These are phyloP conservation scores for Microcebus lehilahytsara DNA, from an alignment of 2,113 vertebrate species.

Conservation along the genomic window DNA sequence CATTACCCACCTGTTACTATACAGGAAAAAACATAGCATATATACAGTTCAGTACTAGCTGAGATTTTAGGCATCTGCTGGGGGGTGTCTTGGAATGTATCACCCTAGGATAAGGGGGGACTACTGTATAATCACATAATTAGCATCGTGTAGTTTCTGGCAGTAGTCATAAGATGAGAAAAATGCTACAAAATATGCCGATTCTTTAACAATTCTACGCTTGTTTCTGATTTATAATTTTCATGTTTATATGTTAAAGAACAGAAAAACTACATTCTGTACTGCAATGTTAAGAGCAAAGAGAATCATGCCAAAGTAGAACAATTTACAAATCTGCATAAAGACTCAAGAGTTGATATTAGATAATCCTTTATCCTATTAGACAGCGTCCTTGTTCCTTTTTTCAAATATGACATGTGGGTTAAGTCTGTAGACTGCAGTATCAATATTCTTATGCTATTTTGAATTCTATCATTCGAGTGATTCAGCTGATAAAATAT, in stretches of 20 bases:
- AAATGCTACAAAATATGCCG: not conserved
- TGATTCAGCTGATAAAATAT: not conserved
- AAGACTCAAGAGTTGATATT: not conserved
- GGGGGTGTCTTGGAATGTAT: not conserved
- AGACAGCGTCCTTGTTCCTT: not conserved
- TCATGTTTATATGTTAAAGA: not conserved
- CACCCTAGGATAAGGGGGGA: not conserved
- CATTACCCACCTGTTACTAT: not conserved
- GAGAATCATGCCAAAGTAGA: not conserved
- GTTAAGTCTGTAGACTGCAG: not conserved
- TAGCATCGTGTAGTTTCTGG: not conserved
- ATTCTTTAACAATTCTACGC: not conserved
- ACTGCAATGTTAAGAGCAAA: constrained; percentile 10
- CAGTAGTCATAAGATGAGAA: not conserved
- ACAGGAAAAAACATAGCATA: not conserved
- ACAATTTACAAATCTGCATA: not conserved
- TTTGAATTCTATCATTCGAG: constrained; percentile 20
- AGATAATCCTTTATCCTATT: not conserved
- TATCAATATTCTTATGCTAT: not conserved
- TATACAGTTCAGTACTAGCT: not conserved
- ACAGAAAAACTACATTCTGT: not conserved
- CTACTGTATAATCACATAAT: not conserved
- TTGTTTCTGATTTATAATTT: constrained; percentile 28
- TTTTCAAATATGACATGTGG: not conserved
- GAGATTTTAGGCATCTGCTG: not conserved